Percentiles rank a stretch among this genome's conserved stretches.
Evolutionary conservation across 2,113 vertebrate genomes (phyloP).

Genomic region (Chlamydotis undulata): DNA sequence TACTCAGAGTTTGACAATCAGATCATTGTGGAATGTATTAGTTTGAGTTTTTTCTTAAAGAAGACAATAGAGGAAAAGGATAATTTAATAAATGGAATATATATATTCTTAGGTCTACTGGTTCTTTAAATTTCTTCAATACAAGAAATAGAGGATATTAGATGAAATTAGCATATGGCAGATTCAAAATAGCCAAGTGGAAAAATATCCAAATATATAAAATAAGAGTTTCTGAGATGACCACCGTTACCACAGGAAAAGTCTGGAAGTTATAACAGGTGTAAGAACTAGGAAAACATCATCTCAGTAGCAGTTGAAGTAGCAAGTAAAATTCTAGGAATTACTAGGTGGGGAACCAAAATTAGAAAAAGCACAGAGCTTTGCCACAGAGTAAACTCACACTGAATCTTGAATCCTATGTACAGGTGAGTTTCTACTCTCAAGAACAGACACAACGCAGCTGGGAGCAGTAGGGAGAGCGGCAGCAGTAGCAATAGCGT

Average conservation of each 20-base stretch:
- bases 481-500: fast-evolving
- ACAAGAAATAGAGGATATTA: not conserved
- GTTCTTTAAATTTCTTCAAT: not conserved
- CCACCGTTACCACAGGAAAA: not conserved
- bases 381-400: not conserved
- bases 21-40: not conserved
- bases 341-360: not conserved
- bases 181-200: not conserved
- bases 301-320: not conserved
- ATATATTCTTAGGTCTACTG: not conserved
- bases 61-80: not conserved
- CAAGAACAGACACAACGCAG: not conserved
- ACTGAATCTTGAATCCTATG: not conserved
- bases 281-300: not conserved
- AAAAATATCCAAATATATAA: not conserved
- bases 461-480: fast-evolving
- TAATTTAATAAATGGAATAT: not conserved
- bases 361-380: not conserved
- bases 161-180: not conserved
- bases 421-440: not conserved
- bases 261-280: not conserved
- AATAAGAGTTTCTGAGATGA: not conserved
- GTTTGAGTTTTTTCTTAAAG: not conserved
- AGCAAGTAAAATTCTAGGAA: not conserved
- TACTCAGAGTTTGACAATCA: not conserved